Evolutionary conservation across 2,113 vertebrate genomes (phyloP), one percentile per base, ranked within the genome.

Genomic region (Balaeniceps rex): DNA sequence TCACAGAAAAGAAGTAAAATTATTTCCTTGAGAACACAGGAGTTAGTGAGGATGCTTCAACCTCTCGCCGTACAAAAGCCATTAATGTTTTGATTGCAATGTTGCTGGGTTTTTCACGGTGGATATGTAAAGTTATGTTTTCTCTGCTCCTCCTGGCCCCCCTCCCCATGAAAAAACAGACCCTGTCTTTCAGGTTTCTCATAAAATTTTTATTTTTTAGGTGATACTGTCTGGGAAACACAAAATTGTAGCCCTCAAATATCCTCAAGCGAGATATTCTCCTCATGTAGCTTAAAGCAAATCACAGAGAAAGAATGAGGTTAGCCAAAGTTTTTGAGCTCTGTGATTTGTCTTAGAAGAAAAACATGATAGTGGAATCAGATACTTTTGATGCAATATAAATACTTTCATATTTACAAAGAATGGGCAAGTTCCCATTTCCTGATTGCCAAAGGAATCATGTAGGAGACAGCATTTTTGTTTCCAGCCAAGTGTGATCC

Each of bases 241-340:
- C 17, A 46, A 72, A 68, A 31, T 24, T 4, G 1, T 26, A 44
- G 21, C 8, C 11, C 23, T 23, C 31, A 61, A 40, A 38, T 76
- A 90, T 52, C 26, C 29, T 61, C 33, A 66, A 14, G 25, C 17
- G 47, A 81, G n/a, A 16, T 52, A 19, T 65, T 36, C 22, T 58
- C 29, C 46, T 60, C 2, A 0, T 9, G 19, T 14, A 46, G 31
- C 74, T 42, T 65, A 22, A 22, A 76, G 77, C 21, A 63, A 84
- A 63, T 70, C 47, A 7, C 22, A 5, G 21, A 9, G 52, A 36
- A 47, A n/a, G 36, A n/a, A 58, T 3, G 54, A 79, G 94, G 94
- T 96, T 95, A 96, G 92, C 92, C 97, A 94, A 83, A 96, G 94
- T 80, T 95, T 88, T 72, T 77, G 68, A 47, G 93, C 36, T 86